Percentiles rank a stretch among this genome's conserved stretches.
These are phyloP conservation scores for Lysiphlebus fabarum DNA, from an alignment of 1,140 invertebrate species.

Conservation along the genomic window DNA sequence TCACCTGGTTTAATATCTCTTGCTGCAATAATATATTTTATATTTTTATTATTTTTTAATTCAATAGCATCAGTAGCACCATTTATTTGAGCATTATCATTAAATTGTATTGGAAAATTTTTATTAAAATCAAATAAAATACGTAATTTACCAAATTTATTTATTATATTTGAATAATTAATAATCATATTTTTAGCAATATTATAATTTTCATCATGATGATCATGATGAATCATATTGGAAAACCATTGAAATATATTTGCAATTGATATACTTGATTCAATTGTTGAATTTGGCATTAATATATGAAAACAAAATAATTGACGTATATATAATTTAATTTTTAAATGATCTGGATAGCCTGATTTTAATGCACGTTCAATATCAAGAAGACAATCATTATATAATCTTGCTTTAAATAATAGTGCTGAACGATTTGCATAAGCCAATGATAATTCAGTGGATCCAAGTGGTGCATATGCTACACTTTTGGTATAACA, in stretches of 20 bases:
- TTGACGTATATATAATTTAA: slow-evolving; percentile 7
- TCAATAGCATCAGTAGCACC: slow-evolving; percentile 8
- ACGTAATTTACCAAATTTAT: neutral
- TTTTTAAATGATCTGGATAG: slow-evolving; percentile 10
- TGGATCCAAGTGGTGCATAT: slow-evolving; percentile 6
- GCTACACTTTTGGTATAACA: slow-evolving; percentile 11
- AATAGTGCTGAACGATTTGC: slow-evolving; percentile 20
- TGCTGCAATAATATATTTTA: slow-evolving; percentile 62
- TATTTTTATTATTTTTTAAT: slow-evolving; percentile 49
- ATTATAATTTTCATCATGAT: neutral
- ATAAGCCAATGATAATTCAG: slow-evolving; percentile 11
- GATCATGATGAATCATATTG: neutral
- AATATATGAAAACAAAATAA: neutral
- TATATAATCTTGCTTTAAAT: slow-evolving; percentile 10
- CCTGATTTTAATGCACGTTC: slow-evolving; percentile 6
- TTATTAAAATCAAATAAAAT: neutral
- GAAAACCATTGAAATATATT: neutral
- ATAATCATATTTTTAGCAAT: neutral
- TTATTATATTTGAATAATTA: neutral
- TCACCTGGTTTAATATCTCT: slow-evolving; percentile 67
- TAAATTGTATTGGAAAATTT: neutral
- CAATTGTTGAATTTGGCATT: neutral
- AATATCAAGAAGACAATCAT: slow-evolving; percentile 16
- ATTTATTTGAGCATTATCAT: slow-evolving; percentile 7
- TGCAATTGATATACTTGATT: neutral